Percentiles rank a stretch among this genome's conserved stretches.
Evolutionary conservation across 2,888 invertebrate species (phyloP).

Genomic region (Drosophila diplacantha): DNA sequence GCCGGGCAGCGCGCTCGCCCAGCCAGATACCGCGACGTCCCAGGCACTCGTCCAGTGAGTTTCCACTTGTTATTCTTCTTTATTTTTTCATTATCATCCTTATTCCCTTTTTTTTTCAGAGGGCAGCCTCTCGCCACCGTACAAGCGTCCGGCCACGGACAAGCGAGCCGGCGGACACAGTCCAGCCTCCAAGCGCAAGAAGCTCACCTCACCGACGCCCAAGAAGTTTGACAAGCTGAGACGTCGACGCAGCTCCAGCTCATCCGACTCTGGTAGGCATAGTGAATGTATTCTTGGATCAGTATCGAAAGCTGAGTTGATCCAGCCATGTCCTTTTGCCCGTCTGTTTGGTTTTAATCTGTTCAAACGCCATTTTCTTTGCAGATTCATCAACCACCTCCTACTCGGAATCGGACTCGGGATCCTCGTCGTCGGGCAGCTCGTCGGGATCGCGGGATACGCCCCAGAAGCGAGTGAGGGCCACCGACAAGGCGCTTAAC

Average conservation of each 20-base stretch:
- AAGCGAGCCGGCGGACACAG: conserved; percentile 68
- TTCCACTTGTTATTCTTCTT: no score
- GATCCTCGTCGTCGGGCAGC: conserved; percentile 76
- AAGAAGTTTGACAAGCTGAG: conserved; percentile 71
- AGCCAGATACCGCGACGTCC: conserved; percentile 68
- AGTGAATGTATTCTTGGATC: no score
- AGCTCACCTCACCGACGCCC: conserved; percentile 65
- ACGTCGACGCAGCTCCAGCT: conserved; percentile 73
- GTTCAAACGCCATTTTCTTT: not conserved
- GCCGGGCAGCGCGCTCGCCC: conserved; percentile 68
- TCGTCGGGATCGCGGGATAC: conserved; percentile 75
- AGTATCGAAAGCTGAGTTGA: no score
- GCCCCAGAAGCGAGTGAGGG: conserved; percentile 70
- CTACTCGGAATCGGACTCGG: conserved; percentile 76
- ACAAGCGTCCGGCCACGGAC: conserved; percentile 67
- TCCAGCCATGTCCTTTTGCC: no score
- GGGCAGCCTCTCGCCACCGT: conserved; percentile 68
- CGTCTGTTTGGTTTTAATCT: no score
- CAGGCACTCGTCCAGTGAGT: conserved; percentile 75
- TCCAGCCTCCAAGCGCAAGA: conserved; percentile 74
- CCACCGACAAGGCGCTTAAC: conserved; percentile 68
- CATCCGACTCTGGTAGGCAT: conserved; percentile 75
- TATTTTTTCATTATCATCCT: not conserved
- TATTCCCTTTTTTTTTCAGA: conserved; percentile 35
- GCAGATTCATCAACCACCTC: conserved; percentile 75